Evolutionary conservation across 2,888 invertebrate species (phyloP).

Genomic region (Lysandra bellargus): DNA sequence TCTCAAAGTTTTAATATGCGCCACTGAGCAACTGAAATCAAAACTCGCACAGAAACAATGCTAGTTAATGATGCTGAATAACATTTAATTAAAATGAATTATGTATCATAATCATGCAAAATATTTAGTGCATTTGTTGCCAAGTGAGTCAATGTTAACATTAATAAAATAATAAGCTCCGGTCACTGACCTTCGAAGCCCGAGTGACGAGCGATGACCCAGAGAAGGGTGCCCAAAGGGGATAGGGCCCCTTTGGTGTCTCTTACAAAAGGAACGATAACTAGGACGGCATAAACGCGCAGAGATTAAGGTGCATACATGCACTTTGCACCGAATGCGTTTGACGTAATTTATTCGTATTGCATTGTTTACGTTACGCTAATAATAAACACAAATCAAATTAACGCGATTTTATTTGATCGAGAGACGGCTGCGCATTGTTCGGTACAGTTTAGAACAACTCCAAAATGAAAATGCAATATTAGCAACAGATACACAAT

Average conservation of each 20-base stretch:
- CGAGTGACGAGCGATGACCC: constrained; percentile 71
- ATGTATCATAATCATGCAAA: constrained; percentile 17
- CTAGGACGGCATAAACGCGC: constrained; percentile 71
- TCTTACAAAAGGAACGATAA: constrained; percentile 75
- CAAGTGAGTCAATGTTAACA: constrained; percentile 27
- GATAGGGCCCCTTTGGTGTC: constrained; percentile 80
- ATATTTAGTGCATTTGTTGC: constrained; percentile 25
- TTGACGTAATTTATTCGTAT: constrained; percentile 69
- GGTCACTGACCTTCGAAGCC: constrained; percentile 49
- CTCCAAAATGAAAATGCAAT: background rate
- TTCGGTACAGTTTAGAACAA: background rate
- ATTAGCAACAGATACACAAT: background rate
- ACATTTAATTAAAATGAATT: background rate
- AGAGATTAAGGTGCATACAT: constrained; percentile 75
- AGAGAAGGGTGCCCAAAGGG: constrained; percentile 78
- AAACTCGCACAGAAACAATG: background rate
- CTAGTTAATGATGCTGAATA: background rate
- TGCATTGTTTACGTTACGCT: constrained; percentile 73
- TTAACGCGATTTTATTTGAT: constrained; percentile 5
- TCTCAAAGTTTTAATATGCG: background rate
- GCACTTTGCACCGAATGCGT: constrained; percentile 78
- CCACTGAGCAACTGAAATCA: background rate
- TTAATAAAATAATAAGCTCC: constrained; percentile 17
- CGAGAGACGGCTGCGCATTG: background rate
- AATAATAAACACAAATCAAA: constrained; percentile 44